Percentiles rank a stretch among this genome's conserved stretches.
phyloP scores from a whole-genome alignment of 2,888 invertebrate genomes.

The Lithosia quadra region DNA sequence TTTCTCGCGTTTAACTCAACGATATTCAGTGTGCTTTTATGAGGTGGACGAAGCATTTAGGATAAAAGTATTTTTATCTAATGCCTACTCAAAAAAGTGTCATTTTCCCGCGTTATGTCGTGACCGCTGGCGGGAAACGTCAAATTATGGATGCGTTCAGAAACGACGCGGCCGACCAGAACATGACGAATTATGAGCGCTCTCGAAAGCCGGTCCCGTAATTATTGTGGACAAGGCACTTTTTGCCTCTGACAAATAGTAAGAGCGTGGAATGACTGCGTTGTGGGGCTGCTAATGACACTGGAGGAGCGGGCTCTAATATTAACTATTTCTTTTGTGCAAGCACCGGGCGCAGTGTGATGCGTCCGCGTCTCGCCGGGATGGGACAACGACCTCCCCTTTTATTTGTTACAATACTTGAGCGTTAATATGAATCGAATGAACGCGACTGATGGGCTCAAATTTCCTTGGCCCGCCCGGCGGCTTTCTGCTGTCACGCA shows the following conservation, averaged over 20 bases:
- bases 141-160: slow-evolving; percentile 84
- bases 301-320: slow-evolving; percentile 81
- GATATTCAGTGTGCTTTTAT: background rate
- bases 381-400: slow-evolving; percentile 81
- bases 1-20: background rate
- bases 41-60: background rate
- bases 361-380: slow-evolving; percentile 70
- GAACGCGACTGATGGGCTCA: slow-evolving; percentile 77
- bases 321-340: slow-evolving; percentile 85
- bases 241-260: slow-evolving; percentile 86
- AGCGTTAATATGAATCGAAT: slow-evolving; percentile 84
- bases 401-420: slow-evolving; percentile 82
- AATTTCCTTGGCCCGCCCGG: slow-evolving; percentile 74
- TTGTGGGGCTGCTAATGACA: slow-evolving; percentile 85
- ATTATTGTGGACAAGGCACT: slow-evolving; percentile 86
- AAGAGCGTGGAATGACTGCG: slow-evolving; percentile 83
- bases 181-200: slow-evolving; percentile 86
- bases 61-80: background rate
- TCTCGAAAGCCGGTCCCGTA: slow-evolving; percentile 84
- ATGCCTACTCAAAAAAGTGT: slow-evolving; percentile 24
- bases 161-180: slow-evolving; percentile 83
- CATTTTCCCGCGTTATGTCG: slow-evolving; percentile 73
- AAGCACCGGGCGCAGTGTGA: slow-evolving; percentile 74
- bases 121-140: slow-evolving; percentile 80
- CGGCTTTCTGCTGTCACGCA: slow-evolving; percentile 76